These are phyloP conservation scores for Sturmia bella DNA, from an alignment of 2,888 invertebrate species.

Conservation along the genomic window DNA sequence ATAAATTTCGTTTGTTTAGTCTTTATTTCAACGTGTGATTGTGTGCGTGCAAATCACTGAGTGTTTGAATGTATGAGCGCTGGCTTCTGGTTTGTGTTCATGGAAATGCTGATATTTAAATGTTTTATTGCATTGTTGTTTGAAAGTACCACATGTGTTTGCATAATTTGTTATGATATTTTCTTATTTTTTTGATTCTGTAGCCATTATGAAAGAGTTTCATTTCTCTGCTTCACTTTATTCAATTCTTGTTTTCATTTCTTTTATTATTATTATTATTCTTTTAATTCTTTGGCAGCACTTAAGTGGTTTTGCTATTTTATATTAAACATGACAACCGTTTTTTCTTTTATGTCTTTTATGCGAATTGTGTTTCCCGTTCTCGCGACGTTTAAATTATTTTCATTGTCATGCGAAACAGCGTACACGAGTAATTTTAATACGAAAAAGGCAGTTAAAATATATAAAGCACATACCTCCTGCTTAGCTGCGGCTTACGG, in stretches of 20 bases:
- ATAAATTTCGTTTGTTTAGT: neutral
- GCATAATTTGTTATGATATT: constrained; percentile 62
- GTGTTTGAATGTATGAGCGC: neutral
- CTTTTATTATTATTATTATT: neutral
- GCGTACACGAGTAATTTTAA: constrained; percentile 11
- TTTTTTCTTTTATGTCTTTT: constrained; percentile 37
- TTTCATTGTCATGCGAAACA: constrained; percentile 41
- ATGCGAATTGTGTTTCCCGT: neutral
- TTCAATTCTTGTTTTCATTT: constrained; percentile 33
- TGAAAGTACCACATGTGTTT: constrained; percentile 65
- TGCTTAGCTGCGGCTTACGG: neutral
- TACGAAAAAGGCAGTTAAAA: constrained; percentile 11
- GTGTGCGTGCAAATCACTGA: constrained; percentile 4
- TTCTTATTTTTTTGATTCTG: neutral
- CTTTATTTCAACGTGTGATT: neutral
- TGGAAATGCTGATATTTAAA: constrained; percentile 56
- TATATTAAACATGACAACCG: constrained; percentile 58
- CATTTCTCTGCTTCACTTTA: constrained; percentile 37
- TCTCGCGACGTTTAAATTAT: neutral
- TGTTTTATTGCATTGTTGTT: constrained; percentile 64
- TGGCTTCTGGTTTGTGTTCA: neutral
- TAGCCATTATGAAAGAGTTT: constrained; percentile 29
- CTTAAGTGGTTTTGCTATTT: constrained; percentile 69
- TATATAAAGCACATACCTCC: neutral
- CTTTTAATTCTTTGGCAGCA: constrained; percentile 49